A percentile compares a stretch with the other conserved stretches of the same genome.
Evolutionary conservation across 2,113 vertebrate genomes (phyloP).

Genomic region (Leiothrix lutea): DNA sequence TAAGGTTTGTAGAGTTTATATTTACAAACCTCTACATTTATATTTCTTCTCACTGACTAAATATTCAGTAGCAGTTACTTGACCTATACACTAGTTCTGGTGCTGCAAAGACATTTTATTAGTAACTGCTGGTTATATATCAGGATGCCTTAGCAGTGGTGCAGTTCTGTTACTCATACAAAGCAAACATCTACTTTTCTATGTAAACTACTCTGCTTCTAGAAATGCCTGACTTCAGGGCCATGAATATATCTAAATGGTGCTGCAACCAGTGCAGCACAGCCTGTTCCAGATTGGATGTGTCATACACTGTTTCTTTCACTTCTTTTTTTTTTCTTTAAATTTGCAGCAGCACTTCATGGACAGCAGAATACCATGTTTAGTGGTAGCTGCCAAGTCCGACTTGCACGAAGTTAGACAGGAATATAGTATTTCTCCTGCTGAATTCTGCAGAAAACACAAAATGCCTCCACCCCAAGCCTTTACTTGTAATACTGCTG

Average conservation of each 20-base stretch:
- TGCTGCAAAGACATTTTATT: background rate
- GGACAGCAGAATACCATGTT: slow-evolving; percentile 94
- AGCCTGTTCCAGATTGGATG: background rate
- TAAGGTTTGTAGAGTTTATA: slow-evolving; percentile 83
- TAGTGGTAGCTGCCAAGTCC: slow-evolving; percentile 91
- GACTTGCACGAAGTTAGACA: slow-evolving; percentile 95
- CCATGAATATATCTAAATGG: background rate
- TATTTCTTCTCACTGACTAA: background rate
- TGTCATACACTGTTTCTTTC: background rate
- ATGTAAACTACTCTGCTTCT: background rate
- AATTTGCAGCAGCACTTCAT: slow-evolving; percentile 90
- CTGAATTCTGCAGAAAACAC: slow-evolving; percentile 96
- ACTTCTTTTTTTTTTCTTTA: slow-evolving; percentile 16
- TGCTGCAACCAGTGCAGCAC: background rate
- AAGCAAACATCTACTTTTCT: background rate
- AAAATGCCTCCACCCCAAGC: slow-evolving; percentile 97
- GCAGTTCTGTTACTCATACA: background rate
- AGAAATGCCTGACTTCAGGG: background rate
- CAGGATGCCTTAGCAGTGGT: background rate
- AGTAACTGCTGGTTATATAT: background rate
- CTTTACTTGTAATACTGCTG: slow-evolving; percentile 89
- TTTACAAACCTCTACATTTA: background rate
- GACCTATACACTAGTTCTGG: background rate
- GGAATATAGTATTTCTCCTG: slow-evolving; percentile 86
- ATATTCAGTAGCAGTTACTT: background rate